Base-by-base conservation (phyloP, 2,888 invertebrate genomes). In the Mesorhabditis belari region DNA sequence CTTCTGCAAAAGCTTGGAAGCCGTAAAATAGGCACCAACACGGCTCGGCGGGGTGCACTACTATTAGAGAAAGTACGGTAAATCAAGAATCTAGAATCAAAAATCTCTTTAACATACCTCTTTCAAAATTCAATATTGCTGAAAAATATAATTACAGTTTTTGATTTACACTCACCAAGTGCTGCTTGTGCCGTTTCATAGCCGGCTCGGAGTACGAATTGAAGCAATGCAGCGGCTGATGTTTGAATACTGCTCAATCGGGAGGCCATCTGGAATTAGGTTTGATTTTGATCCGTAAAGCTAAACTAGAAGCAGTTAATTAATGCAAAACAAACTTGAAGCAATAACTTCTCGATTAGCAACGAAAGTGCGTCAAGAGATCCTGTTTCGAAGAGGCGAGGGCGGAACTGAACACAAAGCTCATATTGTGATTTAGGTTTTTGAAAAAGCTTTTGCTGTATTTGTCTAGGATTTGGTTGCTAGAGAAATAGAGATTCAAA, bases 221-320 rank as follows among this genome's bases (percentile, higher is more conserved):
- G 80, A 4, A 80, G 63, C 9, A 80, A 67, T 3, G 77, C 79
- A 5, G 79, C 79, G 19, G 77, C 73, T 6, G 80, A 71, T 19
- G 58, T 64, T 63, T 80, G 80, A n/a, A 80, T 73, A 3, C 68
- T 61, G 9, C 69, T 66, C n/a, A 80, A 64, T 4, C 71, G 63
- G 17, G 72, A 71, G 25, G 74, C 76, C 69, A 78, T 67, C 57
- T 76, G 74, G 4, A 35, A 35, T 35, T 1, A 6, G 12, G 12
- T 35, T 1, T n/a, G 1, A 35, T 17, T 35, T 35, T 35, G 12
- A 17, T 35, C 17, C 17, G 35, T 35, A 17, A 9, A 35, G 44
- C 44, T 35, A 9, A 17, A 35, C 44, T n/a, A n/a, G n/a, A n/a
- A n/a, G n/a, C n/a, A n/a, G n/a, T n/a, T n/a, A n/a, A n/a, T n/a